Percentiles rank a stretch among this genome's conserved stretches.
Conservation (phyloP, 2,888 invertebrate genomes). For the Phorcus lineatus region DNA sequence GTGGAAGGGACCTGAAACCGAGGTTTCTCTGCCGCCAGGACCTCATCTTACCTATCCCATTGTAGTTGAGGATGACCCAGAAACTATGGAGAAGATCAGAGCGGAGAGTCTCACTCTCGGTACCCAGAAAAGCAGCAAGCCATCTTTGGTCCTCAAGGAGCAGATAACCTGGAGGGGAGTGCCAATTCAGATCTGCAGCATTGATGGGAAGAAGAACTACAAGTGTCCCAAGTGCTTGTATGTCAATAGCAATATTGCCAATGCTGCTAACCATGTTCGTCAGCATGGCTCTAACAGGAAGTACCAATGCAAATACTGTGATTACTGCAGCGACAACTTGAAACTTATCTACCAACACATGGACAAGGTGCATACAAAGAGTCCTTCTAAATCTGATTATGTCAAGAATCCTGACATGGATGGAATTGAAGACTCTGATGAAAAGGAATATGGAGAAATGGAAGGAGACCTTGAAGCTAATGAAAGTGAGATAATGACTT, state of each 20-base stretch:
- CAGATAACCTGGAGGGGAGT: conserved; percentile 44
- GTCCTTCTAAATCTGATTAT: conserved; percentile 42
- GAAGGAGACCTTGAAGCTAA: conserved; percentile 4
- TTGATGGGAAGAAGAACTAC: conserved; percentile 59
- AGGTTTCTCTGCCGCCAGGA: neutral
- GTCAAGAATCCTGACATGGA: conserved; percentile 19
- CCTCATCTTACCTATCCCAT: conserved; percentile 13
- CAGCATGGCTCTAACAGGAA: conserved; percentile 59
- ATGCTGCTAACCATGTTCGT: conserved; percentile 56
- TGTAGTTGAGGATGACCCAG: neutral
- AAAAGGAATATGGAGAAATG: conserved; percentile 2
- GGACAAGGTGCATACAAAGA: conserved; percentile 53
- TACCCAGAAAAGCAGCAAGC: neutral
- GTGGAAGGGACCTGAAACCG: conserved; percentile 49
- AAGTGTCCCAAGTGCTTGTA: conserved; percentile 77
- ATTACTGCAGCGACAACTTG: conserved; percentile 63
- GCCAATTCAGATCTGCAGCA: conserved; percentile 55
- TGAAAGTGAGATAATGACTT: conserved; percentile 30
- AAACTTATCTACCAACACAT: conserved; percentile 60
- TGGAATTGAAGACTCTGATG: conserved; percentile 1
- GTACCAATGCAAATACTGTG: conserved; percentile 64
- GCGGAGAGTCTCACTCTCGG: neutral
- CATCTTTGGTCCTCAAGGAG: conserved; percentile 23
- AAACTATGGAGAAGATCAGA: neutral
- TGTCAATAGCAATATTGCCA: conserved; percentile 59